Base-by-base conservation (phyloP, 2,113 vertebrate species). In the Rousettus leschenaultii region DNA sequence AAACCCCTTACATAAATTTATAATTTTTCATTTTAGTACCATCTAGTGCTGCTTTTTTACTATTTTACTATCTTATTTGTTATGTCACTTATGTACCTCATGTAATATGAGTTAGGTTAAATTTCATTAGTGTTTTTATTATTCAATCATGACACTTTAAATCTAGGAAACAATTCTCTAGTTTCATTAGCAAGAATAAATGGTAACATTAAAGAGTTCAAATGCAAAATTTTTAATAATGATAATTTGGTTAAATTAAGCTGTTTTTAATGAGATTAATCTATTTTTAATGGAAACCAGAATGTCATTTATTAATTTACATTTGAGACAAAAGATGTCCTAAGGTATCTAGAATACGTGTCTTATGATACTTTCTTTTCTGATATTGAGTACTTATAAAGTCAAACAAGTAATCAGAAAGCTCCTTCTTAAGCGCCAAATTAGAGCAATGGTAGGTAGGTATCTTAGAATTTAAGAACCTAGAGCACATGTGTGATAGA, bases 1-100 rank as follows among this genome's bases (percentile, higher is more conserved):
- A 75, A 59, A 75, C 26, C 15, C 68, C 26, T 80, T 86, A 63
- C 33, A 79, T 57, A 83, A 40, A 77, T 83, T 51, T 55, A 6
- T 35, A 65, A 63, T 85, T 94, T 96, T 75, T 87, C 66, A 68
- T 91, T 82, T 86, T 86, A 75, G 22, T 75, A 82, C 66, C 55
- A 33, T 73, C 2, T 84, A 55, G 11, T 93, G 3, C 3, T 74
- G 18, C 16, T 89, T 22, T 61, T 94, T 89, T 66, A 71, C 24
- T 91, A 71, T 43, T 55, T 77, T 83, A 65, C 5, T 48, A 6
- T 65, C 26, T 94, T 88, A 11, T 43, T 87, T 94, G 28, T 14
- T 71, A 40, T 66, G 51, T 79, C 33, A 38, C 6, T 92, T 38
- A 5, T 73, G 24, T 79, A 48, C 63, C 40, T 89, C 79, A 79